These are phyloP conservation scores for Spialia ferax DNA, from an alignment of 2,888 invertebrate genomes.

Conservation along the genomic window DNA sequence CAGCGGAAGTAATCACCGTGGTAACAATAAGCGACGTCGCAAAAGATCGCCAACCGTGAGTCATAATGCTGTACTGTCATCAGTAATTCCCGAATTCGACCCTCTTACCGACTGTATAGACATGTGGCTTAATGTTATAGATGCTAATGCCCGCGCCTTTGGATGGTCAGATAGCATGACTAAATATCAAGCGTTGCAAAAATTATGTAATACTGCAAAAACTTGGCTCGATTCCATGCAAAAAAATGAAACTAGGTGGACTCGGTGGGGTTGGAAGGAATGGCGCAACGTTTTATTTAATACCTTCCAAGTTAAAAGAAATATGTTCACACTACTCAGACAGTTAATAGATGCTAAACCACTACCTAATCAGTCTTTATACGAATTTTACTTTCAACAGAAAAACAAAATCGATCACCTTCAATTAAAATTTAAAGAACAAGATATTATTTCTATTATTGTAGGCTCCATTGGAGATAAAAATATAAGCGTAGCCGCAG, in stretches of 20 bases:
- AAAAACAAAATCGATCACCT: constrained; percentile 46
- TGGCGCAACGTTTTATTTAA: constrained; percentile 49
- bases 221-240: constrained; percentile 49
- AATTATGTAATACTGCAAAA: constrained; percentile 49
- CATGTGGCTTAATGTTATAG: constrained; percentile 51
- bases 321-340: constrained; percentile 45
- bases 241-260: constrained; percentile 49
- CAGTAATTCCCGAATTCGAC: constrained; percentile 47
- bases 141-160: constrained; percentile 49
- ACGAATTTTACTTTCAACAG: constrained; percentile 50
- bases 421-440: constrained; percentile 45
- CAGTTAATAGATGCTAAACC: constrained; percentile 44
- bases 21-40: constrained; percentile 11
- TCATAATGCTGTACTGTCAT: constrained; percentile 41
- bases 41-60: constrained; percentile 39
- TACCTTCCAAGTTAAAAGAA: constrained; percentile 47
- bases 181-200: constrained; percentile 49
- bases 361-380: constrained; percentile 41
- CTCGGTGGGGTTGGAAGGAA: constrained; percentile 49
- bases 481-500: constrained; percentile 28
- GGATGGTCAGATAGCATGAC: constrained; percentile 48
- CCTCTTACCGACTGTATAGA: constrained; percentile 42
- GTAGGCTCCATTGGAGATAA: constrained; percentile 47
- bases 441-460: constrained; percentile 49
- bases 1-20: constrained; percentile 13